A percentile compares a stretch with the other conserved stretches of the same genome.
phyloP scores from a whole-genome alignment of 2,888 invertebrate genomes.

The Diogma glabrata region DNA sequence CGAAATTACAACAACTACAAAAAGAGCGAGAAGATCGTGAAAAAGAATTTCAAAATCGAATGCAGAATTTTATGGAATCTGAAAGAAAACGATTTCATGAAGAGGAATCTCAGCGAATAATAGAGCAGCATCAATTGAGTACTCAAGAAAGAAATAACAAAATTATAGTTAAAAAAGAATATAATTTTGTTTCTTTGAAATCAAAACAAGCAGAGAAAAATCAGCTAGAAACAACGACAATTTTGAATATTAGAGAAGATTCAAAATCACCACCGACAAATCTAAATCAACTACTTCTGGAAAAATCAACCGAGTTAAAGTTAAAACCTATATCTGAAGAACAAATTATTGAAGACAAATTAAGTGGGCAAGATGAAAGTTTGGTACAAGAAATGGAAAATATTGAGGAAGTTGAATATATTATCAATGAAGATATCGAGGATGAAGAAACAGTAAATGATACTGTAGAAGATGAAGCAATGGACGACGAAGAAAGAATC shows the following conservation, averaged over 20 bases:
- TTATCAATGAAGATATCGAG: constrained; percentile 18
- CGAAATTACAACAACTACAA: constrained; percentile 25
- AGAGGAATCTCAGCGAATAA: constrained; percentile 12
- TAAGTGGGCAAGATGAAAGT: neutral
- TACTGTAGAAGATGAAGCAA: constrained; percentile 19
- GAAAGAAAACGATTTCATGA: constrained; percentile 5
- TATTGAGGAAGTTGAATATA: constrained; percentile 29
- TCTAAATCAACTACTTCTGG: too few relatives aligned
- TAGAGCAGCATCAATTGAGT: constrained; percentile 7
- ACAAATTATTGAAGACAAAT: neutral
- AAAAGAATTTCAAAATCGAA: constrained; percentile 17
- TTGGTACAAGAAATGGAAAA: constrained; percentile 23
- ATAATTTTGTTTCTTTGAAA: neutral
- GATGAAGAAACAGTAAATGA: neutral
- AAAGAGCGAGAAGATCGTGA: constrained; percentile 20
- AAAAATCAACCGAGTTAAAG: neutral
- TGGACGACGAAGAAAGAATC: constrained; percentile 19
- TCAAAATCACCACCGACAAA: too few relatives aligned
- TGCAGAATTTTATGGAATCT: constrained; percentile 17
- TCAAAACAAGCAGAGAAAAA: too few relatives aligned
- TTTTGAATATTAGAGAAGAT: too few relatives aligned
- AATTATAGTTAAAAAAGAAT: neutral
- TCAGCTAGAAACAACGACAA: too few relatives aligned
- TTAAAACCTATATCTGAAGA: neutral
- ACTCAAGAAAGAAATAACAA: too few relatives aligned